These are phyloP conservation scores for Limosa lapponica DNA, from an alignment of 2,797 vertebrate genomes.

Conservation along the genomic window DNA sequence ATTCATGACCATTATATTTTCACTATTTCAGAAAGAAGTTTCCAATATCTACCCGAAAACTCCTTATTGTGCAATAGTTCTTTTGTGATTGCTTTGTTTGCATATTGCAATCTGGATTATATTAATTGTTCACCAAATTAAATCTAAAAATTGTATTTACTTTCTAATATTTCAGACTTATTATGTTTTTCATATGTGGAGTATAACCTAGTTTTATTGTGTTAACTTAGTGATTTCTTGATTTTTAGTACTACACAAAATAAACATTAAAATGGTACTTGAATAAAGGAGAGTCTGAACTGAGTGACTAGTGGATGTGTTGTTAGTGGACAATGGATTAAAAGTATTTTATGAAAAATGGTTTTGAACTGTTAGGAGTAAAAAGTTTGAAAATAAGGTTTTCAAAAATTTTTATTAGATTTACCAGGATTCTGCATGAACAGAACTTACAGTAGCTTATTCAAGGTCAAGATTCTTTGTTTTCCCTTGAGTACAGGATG, in stretches of 20 bases:
- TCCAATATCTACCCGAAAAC: constrained; percentile 21
- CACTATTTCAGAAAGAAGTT: constrained; percentile 49
- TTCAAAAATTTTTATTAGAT: not conserved
- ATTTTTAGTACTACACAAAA: not conserved
- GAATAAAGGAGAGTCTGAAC: not conserved
- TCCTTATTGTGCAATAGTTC: constrained; percentile 21
- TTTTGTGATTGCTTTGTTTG: constrained; percentile 55
- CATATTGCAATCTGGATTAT: constrained; percentile 39
- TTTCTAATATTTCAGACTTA: constrained; percentile 47
- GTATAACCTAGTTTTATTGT: not conserved
- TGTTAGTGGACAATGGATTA: not conserved
- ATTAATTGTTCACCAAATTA: constrained; percentile 57
- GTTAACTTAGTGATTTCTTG: not conserved
- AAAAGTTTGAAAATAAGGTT: not conserved
- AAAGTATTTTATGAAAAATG: not conserved
- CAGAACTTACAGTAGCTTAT: not conserved
- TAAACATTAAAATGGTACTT: not conserved
- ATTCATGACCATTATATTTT: constrained; percentile 44
- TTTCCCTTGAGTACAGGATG: not conserved
- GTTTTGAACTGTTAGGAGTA: not conserved
- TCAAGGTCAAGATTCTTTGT: not conserved
- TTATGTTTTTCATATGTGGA: not conserved
- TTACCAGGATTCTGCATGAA: not conserved
- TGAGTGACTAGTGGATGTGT: not conserved
- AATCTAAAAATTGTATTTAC: constrained; percentile 31